phyloP scores from a whole-genome alignment of 2,113 vertebrate genomes.

The Urocynchramus pylzowi region DNA sequence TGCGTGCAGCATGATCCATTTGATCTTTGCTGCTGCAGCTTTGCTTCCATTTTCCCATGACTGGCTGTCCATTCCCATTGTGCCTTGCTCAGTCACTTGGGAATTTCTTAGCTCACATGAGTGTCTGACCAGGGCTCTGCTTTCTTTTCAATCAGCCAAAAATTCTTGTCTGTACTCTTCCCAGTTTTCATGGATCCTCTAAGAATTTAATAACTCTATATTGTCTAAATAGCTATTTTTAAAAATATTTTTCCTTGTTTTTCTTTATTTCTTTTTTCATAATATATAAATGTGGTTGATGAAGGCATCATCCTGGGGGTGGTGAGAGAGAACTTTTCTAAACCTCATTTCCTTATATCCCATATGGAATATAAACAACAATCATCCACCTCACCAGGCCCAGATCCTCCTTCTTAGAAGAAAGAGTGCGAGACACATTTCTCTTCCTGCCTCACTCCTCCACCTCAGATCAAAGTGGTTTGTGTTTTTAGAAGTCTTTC shows the following conservation, averaged over 20 bases:
- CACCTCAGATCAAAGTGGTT: neutral
- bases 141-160: neutral
- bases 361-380: neutral
- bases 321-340: neutral
- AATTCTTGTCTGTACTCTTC: neutral
- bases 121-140: neutral
- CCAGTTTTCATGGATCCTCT: neutral
- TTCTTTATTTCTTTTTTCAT: neutral
- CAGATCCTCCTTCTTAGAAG: neutral
- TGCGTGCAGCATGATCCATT: neutral
- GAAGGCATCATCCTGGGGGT: neutral
- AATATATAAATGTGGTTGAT: neutral
- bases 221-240: accelerated
- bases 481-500: neutral
- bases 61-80: neutral
- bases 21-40: neutral
- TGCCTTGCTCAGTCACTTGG: too few relatives aligned
- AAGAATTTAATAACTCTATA: neutral
- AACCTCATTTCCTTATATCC: neutral
- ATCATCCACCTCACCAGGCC: neutral
- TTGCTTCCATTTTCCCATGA: neutral
- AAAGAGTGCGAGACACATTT: neutral
- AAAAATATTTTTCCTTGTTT: neutral
- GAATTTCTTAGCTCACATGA: neutral
- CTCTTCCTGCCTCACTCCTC: neutral